These are phyloP conservation scores for Dryobotodes eremita DNA, from an alignment of 2,888 invertebrate species.

Conservation along the genomic window DNA sequence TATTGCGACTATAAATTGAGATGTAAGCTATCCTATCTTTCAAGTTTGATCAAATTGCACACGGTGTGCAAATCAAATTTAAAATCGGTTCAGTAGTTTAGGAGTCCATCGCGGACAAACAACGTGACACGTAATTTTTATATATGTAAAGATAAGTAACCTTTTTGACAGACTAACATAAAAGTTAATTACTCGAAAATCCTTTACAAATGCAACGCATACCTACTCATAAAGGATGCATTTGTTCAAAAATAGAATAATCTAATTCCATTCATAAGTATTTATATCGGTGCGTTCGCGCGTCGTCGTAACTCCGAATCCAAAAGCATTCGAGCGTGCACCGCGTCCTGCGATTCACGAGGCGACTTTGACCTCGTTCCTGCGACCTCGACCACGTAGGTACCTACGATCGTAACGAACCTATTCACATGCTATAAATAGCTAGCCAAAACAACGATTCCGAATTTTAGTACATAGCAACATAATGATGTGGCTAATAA, in stretches of 20 bases:
- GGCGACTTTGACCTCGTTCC: constrained; percentile 87
- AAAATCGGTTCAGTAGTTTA: no score
- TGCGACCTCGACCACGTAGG: constrained; percentile 81
- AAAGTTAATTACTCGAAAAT: background rate
- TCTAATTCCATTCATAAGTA: constrained; percentile 35
- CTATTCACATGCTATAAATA: constrained; percentile 64
- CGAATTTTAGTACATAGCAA: constrained; percentile 26
- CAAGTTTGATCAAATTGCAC: no score
- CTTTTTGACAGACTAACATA: background rate
- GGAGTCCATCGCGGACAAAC: no score
- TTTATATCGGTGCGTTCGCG: constrained; percentile 36
- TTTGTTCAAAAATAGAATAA: constrained; percentile 43
- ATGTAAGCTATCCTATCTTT: no score
- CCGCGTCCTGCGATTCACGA: constrained; percentile 73
- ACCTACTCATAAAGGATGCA: constrained; percentile 4
- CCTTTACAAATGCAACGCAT: background rate
- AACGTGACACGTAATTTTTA: no score
- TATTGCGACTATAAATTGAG: no score
- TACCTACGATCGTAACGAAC: constrained; percentile 46
- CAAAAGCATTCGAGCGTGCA: constrained; percentile 41
- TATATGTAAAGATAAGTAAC: no score
- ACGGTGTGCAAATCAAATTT: no score
- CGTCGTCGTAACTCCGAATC: constrained; percentile 25
- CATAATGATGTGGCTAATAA: constrained; percentile 13
- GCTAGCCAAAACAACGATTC: constrained; percentile 51